These are phyloP conservation scores for Myrmecophaga tridactyla DNA, from an alignment of 2,113 vertebrate species.

Conservation along the genomic window DNA sequence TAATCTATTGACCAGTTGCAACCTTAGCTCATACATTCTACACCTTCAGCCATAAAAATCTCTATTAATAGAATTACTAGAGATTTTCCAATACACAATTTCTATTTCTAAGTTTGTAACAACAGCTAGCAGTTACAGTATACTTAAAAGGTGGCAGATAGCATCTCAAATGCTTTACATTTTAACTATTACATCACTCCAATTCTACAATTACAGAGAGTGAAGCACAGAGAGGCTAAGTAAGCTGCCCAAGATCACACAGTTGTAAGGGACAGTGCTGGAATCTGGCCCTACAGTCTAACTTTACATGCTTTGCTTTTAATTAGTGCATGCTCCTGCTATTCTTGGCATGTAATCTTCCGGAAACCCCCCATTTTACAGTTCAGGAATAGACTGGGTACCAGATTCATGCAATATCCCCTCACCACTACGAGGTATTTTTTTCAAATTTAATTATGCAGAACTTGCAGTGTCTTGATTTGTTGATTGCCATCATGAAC, in stretches of 20 bases:
- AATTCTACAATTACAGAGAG: not conserved
- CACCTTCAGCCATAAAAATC: not conserved
- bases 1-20: not conserved
- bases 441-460: not conserved
- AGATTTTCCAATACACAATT: not conserved
- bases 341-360: not conserved
- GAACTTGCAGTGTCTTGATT: not conserved
- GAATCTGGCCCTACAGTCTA: not conserved
- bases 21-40: not conserved
- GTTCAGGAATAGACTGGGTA: not conserved
- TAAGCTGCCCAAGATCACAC: not conserved
- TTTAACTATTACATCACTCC: not conserved
- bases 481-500: not conserved
- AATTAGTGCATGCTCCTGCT: not conserved
- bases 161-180: not conserved
- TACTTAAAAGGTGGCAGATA: not conserved
- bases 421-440: not conserved
- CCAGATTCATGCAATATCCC: not conserved
- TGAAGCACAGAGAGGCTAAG: not conserved
- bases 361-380: not conserved
- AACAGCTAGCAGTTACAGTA: not conserved
- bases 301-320: not conserved
- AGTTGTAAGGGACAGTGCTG: not conserved
- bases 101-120: not conserved
- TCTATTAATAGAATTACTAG: not conserved